Percentiles rank a stretch among this genome's conserved stretches.
phyloP scores from a whole-genome alignment of 1,140 invertebrate genomes.

The Megalopta genalis region DNA sequence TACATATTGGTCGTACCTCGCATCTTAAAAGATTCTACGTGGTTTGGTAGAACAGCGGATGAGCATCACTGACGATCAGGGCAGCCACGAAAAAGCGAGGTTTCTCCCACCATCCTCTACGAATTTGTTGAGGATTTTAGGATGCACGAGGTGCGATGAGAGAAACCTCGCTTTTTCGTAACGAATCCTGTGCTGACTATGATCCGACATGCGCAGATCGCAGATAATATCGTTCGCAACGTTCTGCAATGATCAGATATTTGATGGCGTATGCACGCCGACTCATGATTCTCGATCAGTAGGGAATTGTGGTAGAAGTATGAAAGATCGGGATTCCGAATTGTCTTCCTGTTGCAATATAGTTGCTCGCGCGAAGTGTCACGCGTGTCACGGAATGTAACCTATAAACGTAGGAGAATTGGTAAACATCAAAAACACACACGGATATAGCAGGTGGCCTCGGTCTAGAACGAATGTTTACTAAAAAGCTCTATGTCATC shows the following conservation, averaged over 20 bases:
- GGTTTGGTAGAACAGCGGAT: no score
- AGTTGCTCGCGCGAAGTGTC: not conserved
- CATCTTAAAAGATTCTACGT: no score
- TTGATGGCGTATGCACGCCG: not conserved
- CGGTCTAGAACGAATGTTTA: not conserved
- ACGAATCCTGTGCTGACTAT: not conserved
- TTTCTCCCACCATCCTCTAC: no score
- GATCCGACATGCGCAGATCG: slow-evolving; percentile 28
- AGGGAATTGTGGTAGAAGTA: not conserved
- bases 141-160: no score
- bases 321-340: slow-evolving; percentile 10
- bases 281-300: not conserved
- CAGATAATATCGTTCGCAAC: not conserved
- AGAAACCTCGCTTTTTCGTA: no score
- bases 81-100: no score
- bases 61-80: no score
- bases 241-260: not conserved
- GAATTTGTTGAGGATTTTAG: no score
- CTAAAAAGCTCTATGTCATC: not conserved
- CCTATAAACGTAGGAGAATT: slow-evolving; percentile 9
- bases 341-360: not conserved
- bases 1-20: no score
- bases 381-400: slow-evolving; percentile 3
- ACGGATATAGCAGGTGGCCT: slow-evolving; percentile 23
- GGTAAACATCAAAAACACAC: slow-evolving; percentile 18